phyloP scores from a whole-genome alignment of 1,140 invertebrate genomes.

The Pogonomyrmex barbatus region DNA sequence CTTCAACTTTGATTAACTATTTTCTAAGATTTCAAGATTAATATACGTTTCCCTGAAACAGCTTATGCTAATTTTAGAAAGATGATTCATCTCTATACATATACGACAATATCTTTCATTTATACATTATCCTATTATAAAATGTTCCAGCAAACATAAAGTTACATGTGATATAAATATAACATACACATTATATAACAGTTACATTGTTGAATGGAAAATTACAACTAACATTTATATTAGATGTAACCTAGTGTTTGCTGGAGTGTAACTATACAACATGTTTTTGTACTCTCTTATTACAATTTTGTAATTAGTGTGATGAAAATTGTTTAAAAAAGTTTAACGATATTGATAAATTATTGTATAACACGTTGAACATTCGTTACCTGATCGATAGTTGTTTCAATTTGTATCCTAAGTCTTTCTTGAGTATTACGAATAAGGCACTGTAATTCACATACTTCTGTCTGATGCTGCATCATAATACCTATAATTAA shows the following conservation, averaged over 20 bases:
- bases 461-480: constrained; percentile 88
- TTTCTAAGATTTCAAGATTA: neutral
- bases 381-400: constrained; percentile 85
- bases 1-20: neutral
- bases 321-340: neutral
- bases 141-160: no score
- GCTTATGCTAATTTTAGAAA: neutral
- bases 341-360: neutral
- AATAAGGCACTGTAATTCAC: constrained; percentile 87
- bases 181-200: no score
- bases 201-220: no score
- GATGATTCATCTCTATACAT: neutral
- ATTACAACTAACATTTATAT: no score
- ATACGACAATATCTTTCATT: constrained; percentile 13
- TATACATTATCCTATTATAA: no score
- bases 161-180: no score
- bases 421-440: constrained; percentile 88
- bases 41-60: neutral
- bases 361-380: constrained; percentile 3
- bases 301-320: neutral
- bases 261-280: constrained; percentile 29
- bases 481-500: constrained; percentile 87
- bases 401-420: constrained; percentile 88
- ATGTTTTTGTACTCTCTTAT: neutral
- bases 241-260: no score